Percentiles rank a stretch among this genome's conserved stretches.
Evolutionary conservation across 2,888 invertebrate genomes (phyloP).

Genomic region (Trachelus tabidus): DNA sequence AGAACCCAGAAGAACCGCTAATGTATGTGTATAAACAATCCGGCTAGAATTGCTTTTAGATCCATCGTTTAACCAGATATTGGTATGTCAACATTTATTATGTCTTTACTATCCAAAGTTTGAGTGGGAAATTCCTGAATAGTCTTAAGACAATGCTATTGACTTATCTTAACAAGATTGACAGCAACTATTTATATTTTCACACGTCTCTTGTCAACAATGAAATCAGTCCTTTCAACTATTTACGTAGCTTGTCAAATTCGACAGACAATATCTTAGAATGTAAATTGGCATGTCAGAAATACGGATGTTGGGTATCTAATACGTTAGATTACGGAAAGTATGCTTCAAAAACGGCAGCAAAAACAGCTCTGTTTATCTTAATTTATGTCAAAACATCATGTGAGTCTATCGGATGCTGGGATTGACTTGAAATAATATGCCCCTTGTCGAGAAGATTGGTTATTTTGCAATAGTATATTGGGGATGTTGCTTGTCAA

Average conservation of each 20-base stretch:
- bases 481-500: slow-evolving; percentile 41
- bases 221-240: background rate
- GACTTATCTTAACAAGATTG: background rate
- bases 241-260: background rate
- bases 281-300: background rate
- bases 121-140: background rate
- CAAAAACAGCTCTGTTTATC: background rate
- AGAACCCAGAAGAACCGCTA: background rate
- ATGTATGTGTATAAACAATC: background rate
- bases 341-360: background rate
- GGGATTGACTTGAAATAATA: slow-evolving; percentile 9
- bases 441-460: slow-evolving; percentile 46
- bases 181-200: background rate
- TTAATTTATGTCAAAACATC: background rate
- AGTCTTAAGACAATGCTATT: background rate
- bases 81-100: background rate
- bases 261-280: background rate
- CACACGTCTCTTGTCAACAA: background rate
- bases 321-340: background rate
- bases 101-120: background rate
- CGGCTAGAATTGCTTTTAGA: background rate
- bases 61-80: background rate
- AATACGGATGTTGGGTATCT: background rate
- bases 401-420: background rate
- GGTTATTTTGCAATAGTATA: slow-evolving; percentile 46